These are phyloP conservation scores for Empidonax traillii DNA, from an alignment of 2,113 vertebrate species.

Conservation along the genomic window DNA sequence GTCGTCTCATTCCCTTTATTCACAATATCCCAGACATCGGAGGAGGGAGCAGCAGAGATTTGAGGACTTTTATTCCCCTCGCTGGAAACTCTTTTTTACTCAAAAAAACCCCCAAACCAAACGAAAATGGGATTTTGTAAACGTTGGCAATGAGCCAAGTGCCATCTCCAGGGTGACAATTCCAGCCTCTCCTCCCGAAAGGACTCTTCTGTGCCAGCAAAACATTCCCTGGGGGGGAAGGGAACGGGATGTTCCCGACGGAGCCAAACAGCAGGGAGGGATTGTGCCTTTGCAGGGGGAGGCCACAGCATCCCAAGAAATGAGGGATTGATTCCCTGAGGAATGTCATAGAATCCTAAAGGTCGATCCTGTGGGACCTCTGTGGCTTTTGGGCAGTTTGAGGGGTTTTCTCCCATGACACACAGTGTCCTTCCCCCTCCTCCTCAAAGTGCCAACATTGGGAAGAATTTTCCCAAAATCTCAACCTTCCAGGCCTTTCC, in stretches of 20 bases:
- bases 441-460: background rate
- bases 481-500: rapidly evolving
- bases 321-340: too few species aligned
- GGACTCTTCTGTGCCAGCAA: too few species aligned
- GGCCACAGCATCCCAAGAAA: background rate
- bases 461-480: background rate
- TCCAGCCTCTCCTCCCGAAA: background rate
- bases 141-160: background rate
- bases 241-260: background rate
- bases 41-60: background rate
- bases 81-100: background rate
- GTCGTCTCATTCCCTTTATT: background rate
- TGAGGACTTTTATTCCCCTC: background rate
- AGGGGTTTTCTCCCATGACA: background rate
- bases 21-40: background rate
- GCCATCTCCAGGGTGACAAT: background rate
- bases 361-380: background rate
- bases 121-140: background rate
- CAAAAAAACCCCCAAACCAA: too few species aligned
- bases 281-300: background rate
- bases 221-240: background rate
- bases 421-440: background rate
- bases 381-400: background rate
- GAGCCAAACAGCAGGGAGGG: background rate
- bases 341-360: too few species aligned